Base-by-base conservation (phyloP, 2,888 invertebrate species). In the Xiphydria camelus region DNA sequence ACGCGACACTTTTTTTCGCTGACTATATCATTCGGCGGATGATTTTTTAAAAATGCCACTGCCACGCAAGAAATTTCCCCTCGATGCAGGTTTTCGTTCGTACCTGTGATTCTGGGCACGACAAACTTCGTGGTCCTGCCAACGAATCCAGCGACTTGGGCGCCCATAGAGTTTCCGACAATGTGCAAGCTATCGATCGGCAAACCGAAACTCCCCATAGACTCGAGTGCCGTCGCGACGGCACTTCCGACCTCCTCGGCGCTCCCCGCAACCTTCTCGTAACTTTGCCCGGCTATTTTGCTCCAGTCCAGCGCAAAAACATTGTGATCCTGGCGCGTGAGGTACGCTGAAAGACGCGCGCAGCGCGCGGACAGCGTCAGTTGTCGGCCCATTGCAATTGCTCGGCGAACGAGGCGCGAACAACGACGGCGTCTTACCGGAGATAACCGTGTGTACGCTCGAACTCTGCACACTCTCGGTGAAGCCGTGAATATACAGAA, bases 401-500 rank as follows among this genome's bases (percentile, higher is more conserved):
- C 2, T 4, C 5, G 6, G 1, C 4, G 29, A 29, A 29, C n/a
- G n/a, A n/a, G n/a, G n/a, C n/a, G n/a, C n/a, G n/a, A n/a, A n/a
- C n/a, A n/a, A n/a, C n/a, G n/a, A n/a, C n/a, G n/a, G n/a, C n/a
- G n/a, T n/a, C n/a, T 38, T 63, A 69, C 70, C 66, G 10, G 39
- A 26, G 4, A 76, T 62, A 4, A 81, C 53, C 0, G 63, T 59
- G 10, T 17, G 20, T 1, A 77, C 71, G 43, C 78, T 79, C 1
- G 47, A 48, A 18, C 76, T 77, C 0, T 66, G 66, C 1, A 57
- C 45, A 14, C 71, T 57, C 53, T 80, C 80, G 2, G 72, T 67
- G 47, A 68, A 80, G 0, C 80, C 80, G 33, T 80, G 80, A 2
- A 77, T 63, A 43, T 78, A 80, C 0, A 80, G 0, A 0, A 76